Evolutionary conservation across 2,888 invertebrate species (phyloP), one percentile per base, ranked within the genome.

Genomic region (Willowsia nigromaculata): DNA sequence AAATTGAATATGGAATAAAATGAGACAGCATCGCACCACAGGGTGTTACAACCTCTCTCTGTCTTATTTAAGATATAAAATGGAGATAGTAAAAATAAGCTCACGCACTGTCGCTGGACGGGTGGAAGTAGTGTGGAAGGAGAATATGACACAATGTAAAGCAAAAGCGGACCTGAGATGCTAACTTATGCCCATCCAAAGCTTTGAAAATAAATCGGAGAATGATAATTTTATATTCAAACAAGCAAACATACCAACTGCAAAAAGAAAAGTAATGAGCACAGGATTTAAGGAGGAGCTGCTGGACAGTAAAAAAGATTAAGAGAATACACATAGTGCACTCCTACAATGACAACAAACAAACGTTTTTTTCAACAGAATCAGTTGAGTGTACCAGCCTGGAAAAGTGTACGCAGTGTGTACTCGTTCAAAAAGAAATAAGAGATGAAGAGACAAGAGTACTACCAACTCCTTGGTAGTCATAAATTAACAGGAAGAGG

Each of bases 11-110:
- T 87, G 76, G 83, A 88, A 83, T 82, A 37, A 76, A 71, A 87
- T 50, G 76, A 88, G 88, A 88, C 76, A 88, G 81, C 47, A 82
- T 82, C 76, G 74, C 88, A 83, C 88, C 88, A 88, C 88, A 82
- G 88, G 88, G 88, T 88, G 88, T 88, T 88, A 83, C 76, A 83
- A 83, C 47, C 4, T 71, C 18, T 15, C n/a, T 71, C 88, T 56
- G 76, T 65, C 82, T 88, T 87, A 80, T 68, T 81, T 62, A 40
- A 59, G 88, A 88, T 82, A 59, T 53, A 76, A 83, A 83, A 83
- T 88, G 83, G 40, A 86, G 86, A 88, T 82, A 88, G 71, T 22
- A 40, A 13, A 22, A 62, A n/a, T n/a, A 68, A 68, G 56, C 56
- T 59, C 81, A 81, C 81, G 37, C 40, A 40, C 56, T 78, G 30